Percentiles rank a stretch among this genome's conserved stretches.
Conservation (phyloP, 2,888 invertebrate species). For the Cactoblastis cactorum region DNA sequence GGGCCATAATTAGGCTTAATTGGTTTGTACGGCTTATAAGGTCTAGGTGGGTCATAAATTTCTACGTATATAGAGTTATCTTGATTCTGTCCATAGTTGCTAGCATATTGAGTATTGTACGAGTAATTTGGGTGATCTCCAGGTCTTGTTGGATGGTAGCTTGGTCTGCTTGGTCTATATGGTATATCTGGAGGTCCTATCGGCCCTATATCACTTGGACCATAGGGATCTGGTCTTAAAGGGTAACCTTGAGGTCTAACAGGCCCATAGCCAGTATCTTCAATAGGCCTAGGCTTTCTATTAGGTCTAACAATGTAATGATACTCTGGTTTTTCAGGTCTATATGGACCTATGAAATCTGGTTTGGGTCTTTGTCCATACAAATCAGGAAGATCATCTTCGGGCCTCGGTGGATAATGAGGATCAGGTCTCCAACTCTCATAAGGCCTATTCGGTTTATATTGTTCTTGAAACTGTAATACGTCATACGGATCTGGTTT, state of each 20-base stretch:
- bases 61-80: conserved; percentile 60
- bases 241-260: conserved; percentile 27
- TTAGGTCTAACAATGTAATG: conserved; percentile 58
- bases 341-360: conserved; percentile 29
- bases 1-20: conserved; percentile 36
- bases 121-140: conserved; percentile 41
- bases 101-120: conserved; percentile 54
- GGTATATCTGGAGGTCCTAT: conserved; percentile 37
- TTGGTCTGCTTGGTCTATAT: conserved; percentile 36
- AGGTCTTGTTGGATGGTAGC: conserved; percentile 32
- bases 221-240: conserved; percentile 30
- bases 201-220: conserved; percentile 28
- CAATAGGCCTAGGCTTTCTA: conserved; percentile 46
- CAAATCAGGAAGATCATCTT: conserved; percentile 36
- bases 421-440: conserved; percentile 41
- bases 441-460: conserved; percentile 23
- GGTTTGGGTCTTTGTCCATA: conserved; percentile 36
- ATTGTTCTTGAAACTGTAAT: conserved; percentile 44
- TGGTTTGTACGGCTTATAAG: conserved; percentile 42
- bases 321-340: conserved; percentile 53
- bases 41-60: conserved; percentile 62
- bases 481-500: conserved; percentile 51
- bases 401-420: conserved; percentile 32
- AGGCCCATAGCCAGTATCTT: conserved; percentile 29
- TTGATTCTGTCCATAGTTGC: conserved; percentile 47